phyloP scores from a whole-genome alignment of 2,113 vertebrate species.

The Lynx canadensis region DNA sequence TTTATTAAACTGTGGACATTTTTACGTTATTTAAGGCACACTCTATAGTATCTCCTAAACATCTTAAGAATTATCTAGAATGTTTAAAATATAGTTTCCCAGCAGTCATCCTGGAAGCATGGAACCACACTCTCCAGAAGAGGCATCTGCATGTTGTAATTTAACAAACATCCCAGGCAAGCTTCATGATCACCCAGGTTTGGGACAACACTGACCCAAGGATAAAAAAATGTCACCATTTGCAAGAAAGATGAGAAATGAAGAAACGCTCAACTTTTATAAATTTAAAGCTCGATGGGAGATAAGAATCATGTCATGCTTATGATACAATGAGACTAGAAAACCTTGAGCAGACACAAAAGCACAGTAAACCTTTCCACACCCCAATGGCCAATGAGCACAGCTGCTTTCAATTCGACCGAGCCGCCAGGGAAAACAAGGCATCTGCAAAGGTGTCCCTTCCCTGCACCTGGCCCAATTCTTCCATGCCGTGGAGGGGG shows the following conservation, averaged over 20 bases:
- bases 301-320: neutral
- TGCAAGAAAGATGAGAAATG: neutral
- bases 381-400: neutral
- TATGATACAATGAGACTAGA: neutral
- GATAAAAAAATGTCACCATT: neutral
- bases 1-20: neutral
- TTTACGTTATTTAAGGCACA: neutral
- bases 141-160: neutral
- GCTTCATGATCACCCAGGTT: neutral
- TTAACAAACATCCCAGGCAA: neutral
- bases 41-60: neutral
- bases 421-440: fast-evolving
- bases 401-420: fast-evolving
- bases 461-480: neutral
- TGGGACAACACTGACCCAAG: neutral
- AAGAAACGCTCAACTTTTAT: neutral
- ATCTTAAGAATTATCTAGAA: neutral
- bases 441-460: neutral
- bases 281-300: neutral
- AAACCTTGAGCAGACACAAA: neutral
- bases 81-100: neutral
- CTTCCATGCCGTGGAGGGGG: neutral
- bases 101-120: neutral
- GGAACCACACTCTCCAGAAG: neutral
- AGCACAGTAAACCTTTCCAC: neutral